A percentile compares a stretch with the other conserved stretches of the same genome.
Evolutionary conservation across 92 coral and sea anemone species (phyloP).

Genomic region (Epizoanthus stellaris): DNA sequence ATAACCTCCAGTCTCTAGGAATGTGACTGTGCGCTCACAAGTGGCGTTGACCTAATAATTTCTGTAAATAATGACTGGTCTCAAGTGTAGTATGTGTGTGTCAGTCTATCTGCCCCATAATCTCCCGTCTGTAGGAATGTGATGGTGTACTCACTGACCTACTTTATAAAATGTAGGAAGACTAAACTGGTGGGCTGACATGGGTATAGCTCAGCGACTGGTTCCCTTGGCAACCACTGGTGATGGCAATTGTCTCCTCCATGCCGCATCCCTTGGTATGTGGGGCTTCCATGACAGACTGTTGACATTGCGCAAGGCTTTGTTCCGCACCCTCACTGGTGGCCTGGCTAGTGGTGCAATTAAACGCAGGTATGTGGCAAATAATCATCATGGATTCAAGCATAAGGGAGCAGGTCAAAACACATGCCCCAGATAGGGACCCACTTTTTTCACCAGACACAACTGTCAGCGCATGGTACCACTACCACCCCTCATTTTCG

Average conservation of each 20-base stretch:
- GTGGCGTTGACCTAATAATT: too few relatives aligned
- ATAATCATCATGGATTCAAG: too few relatives aligned
- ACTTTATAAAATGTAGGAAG: constrained; percentile 59
- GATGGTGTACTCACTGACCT: not conserved
- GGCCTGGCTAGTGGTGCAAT: constrained; percentile 79
- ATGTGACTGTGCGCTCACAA: not conserved
- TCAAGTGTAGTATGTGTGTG: too few relatives aligned
- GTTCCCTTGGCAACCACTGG: constrained; percentile 95
- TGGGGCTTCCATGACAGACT: constrained; percentile 98
- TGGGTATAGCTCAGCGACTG: constrained; percentile 79
- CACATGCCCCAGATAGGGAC: too few relatives aligned
- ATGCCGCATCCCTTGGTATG: constrained; percentile 99
- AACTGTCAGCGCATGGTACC: too few relatives aligned
- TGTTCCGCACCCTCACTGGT: constrained; percentile 77
- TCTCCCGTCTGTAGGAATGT: not conserved
- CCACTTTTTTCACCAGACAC: too few relatives aligned
- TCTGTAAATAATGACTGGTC: too few relatives aligned
- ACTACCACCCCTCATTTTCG: too few relatives aligned
- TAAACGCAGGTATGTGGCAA: constrained; percentile 58
- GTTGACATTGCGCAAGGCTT: constrained; percentile 86
- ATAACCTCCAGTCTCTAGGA: not conserved
- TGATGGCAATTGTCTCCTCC: constrained; percentile 95
- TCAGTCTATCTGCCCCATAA: not conserved
- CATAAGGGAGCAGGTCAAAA: not conserved
- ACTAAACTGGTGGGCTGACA: constrained; percentile 95